Evolutionary conservation across 2,113 vertebrate species (phyloP), one percentile per base, ranked within the genome.

Genomic region (Bubo bubo): DNA sequence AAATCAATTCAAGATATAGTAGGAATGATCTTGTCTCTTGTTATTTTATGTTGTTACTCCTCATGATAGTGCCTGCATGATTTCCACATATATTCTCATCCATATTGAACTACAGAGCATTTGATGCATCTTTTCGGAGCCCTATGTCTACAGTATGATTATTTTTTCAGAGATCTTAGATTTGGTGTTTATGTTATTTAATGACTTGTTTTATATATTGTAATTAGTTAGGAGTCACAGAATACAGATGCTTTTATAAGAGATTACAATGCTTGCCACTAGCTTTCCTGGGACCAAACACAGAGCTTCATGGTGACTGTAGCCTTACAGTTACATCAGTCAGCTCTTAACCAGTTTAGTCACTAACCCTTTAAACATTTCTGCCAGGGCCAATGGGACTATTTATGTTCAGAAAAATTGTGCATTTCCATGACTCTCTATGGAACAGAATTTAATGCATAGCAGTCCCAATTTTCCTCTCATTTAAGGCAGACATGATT

Each of bases 81-180:
- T 81, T 89, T 52, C 49, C 23, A 41, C 4, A 6, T 12, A 21
- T 10, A 52, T 53, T 45, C 37, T 74, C 14, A 32, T 11, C 10
- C 26, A 20, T 26, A 45, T 8, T n/a, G 41, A 71, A 5, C 17
- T 58, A 37, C 19, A 75, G 12, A 34, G 13, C 22, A 64, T 32
- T n/a, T 16, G 2, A 64, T 30, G 5, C 15, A 13, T 41, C 45
- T 63, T 93, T 59, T 22, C 4, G 3, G 23, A 80, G 13, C 5
- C 18, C 35, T 43, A 0, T 28, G 10, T 26, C n/a, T 76, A 5
- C 0, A 58, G 10, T 3, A 66, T 1, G 4, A 34, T 26, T 39
- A 21, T 49, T 80, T 79, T 67, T 80, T 60, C 23, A 39, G 6
- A 15, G 3, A 35, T 4, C 32, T 79, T 39, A 17, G 12, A 56